Evolutionary conservation across 2,797 vertebrate species (phyloP), one percentile per base, ranked within the genome.

Genomic region (Knipowitschia caucasica): DNA sequence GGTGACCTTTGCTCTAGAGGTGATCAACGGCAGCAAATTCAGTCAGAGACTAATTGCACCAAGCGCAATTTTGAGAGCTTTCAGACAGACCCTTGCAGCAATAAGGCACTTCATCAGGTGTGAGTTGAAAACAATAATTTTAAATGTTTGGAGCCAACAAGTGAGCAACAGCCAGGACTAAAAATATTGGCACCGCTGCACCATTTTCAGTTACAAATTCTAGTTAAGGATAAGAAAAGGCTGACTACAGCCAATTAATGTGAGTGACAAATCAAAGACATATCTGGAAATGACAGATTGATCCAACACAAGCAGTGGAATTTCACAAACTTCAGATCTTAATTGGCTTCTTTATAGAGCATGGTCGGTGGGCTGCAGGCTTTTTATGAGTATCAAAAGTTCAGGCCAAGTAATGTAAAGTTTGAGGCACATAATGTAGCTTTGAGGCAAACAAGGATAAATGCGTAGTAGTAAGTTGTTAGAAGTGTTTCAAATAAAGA

Each of bases 261-360:
- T 59, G 62, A 51, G 25, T 62, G 81, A 82, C 64, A 66, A 71
- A 81, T 69, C 60, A 66, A 36, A 4, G 18, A 43, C 62, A 50
- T 44, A 35, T 68, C 60, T 76, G 11, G 36, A 62, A 72, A 58
- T 70, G n/a, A n/a, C n/a, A n/a, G n/a, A 63, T 62, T 57, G 56
- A 71, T 54, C 34, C 62, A 75, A 53, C 47, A 59, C 35, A 64
- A 56, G 55, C 18, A 53, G 51, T 59, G 59, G 8, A 49, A 59
- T 43, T 62, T 64, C 53, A 67, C 61, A 70, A 62, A 65, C 26
- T 34, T 47, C 38, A 50, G 65, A 23, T 69, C 61, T 25, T 33
- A 45, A 65, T 35, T 58, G 50, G 46, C 30, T 64, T 45, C 59
- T 65, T 64, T 43, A 49, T 49, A 66, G 57, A 45, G 46, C 53